These are phyloP conservation scores for Acanthococcus lagerstroemiae DNA, from an alignment of 2,888 invertebrate species.

Conservation along the genomic window DNA sequence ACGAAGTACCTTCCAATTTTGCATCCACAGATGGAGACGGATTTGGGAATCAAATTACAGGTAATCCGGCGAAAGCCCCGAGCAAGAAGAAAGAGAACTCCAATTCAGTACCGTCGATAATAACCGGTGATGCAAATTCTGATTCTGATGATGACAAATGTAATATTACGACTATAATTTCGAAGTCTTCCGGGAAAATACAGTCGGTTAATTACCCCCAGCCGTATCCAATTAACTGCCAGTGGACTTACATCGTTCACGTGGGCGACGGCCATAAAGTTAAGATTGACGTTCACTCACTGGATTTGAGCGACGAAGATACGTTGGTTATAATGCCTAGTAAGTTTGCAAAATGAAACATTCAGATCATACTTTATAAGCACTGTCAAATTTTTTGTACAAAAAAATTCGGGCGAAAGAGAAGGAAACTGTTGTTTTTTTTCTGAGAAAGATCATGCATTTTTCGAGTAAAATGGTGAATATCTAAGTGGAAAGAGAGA, in stretches of 20 bases:
- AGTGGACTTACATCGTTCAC: conserved; percentile 10
- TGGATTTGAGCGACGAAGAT: conserved; percentile 8
- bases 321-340: conserved; percentile 2
- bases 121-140: neutral
- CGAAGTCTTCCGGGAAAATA: neutral
- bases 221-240: conserved; percentile 4
- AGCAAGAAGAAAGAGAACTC: neutral
- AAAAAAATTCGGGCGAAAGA: no score
- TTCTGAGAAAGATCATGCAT: no score
- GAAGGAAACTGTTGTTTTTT: no score
- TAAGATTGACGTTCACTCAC: neutral
- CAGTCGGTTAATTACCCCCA: neutral
- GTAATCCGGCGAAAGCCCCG: neutral
- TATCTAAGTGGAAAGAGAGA: no score
- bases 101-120: neutral
- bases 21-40: no score
- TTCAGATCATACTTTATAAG: no score
- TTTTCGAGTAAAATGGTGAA: no score
- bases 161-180: neutral
- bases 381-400: no score
- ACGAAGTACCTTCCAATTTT: no score
- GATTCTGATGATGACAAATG: neutral
- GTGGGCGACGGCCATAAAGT: conserved; percentile 3
- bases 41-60: no score
- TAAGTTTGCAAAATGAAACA: no score